Percentiles rank a stretch among this genome's conserved stretches.
These are phyloP conservation scores for Orius laevigatus DNA, from an alignment of 1,140 invertebrate genomes.

Conservation along the genomic window DNA sequence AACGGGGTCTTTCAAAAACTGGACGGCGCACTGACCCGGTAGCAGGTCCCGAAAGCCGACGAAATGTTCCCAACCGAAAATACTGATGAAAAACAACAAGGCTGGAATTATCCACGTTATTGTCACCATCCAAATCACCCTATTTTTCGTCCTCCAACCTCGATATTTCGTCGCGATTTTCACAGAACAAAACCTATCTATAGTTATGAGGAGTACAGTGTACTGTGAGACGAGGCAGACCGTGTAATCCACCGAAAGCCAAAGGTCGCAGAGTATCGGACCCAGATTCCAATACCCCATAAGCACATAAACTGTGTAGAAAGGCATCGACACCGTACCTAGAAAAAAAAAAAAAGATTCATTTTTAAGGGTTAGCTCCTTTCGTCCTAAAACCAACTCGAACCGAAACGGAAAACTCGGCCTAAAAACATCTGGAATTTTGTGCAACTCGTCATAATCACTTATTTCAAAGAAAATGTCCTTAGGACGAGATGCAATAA, in stretches of 20 bases:
- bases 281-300: slow-evolving; percentile 95
- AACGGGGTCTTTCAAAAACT: slow-evolving; percentile 93
- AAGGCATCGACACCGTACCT: slow-evolving; percentile 87
- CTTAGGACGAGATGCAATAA: no score
- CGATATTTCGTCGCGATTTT: slow-evolving; percentile 96
- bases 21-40: slow-evolving; percentile 85
- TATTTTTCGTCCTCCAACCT: slow-evolving; percentile 87
- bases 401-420: no score
- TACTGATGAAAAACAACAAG: slow-evolving; percentile 91
- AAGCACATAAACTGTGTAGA: slow-evolving; percentile 90
- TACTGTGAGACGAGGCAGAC: slow-evolving; percentile 98
- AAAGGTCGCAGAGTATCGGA: slow-evolving; percentile 89
- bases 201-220: slow-evolving; percentile 95
- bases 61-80: slow-evolving; percentile 98
- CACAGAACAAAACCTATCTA: slow-evolving; percentile 97
- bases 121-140: slow-evolving; percentile 81
- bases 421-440: no score
- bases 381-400: no score
- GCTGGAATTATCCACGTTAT: slow-evolving; percentile 98
- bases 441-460: no score
- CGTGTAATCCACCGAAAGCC: slow-evolving; percentile 98
- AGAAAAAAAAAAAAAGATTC: slow-evolving; percentile 28
- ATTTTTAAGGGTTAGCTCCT: no score
- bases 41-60: slow-evolving; percentile 75
- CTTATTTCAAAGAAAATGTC: no score